Evolutionary conservation across 2,113 vertebrate genomes (phyloP).

Genomic region (Malurus elegans): DNA sequence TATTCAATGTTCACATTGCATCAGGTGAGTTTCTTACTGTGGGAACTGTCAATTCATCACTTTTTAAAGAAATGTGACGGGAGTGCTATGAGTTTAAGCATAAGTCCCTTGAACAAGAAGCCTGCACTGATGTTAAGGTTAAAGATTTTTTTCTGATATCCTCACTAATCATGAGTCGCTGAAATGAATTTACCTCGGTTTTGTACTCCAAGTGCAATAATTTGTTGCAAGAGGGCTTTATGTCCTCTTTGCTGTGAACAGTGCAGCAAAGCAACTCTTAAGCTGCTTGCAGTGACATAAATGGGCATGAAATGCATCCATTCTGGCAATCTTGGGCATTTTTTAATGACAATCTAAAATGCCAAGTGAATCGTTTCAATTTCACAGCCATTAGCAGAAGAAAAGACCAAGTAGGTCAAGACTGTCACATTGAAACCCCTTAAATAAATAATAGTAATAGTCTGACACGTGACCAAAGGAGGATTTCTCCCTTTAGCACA

Average conservation of each 20-base stretch:
- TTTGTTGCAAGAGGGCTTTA: background rate
- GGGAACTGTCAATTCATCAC: background rate
- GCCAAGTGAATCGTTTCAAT: slow-evolving; percentile 46
- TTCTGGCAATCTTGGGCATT: background rate
- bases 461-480: background rate
- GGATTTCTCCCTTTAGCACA: slow-evolving; percentile 9
- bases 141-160: background rate
- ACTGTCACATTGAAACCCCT: slow-evolving; percentile 19
- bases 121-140: background rate
- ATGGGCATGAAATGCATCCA: background rate
- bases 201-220: background rate
- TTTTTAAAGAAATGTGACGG: background rate
- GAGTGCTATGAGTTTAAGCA: background rate
- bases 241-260: background rate
- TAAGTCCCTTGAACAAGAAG: background rate
- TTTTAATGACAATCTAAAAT: slow-evolving; percentile 40
- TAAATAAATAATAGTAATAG: slow-evolving; percentile 59
- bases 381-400: slow-evolving; percentile 36
- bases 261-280: background rate
- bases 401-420: slow-evolving; percentile 41
- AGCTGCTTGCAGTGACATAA: slow-evolving; percentile 18
- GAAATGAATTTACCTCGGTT: slow-evolving; percentile 16
- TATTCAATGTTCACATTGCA: background rate
- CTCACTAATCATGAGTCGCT: background rate
- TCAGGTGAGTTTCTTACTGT: background rate